Evolutionary conservation across 1,140 invertebrate genomes (phyloP), one percentile per base, ranked within the genome.

Genomic region (Cephus cinctus): DNA sequence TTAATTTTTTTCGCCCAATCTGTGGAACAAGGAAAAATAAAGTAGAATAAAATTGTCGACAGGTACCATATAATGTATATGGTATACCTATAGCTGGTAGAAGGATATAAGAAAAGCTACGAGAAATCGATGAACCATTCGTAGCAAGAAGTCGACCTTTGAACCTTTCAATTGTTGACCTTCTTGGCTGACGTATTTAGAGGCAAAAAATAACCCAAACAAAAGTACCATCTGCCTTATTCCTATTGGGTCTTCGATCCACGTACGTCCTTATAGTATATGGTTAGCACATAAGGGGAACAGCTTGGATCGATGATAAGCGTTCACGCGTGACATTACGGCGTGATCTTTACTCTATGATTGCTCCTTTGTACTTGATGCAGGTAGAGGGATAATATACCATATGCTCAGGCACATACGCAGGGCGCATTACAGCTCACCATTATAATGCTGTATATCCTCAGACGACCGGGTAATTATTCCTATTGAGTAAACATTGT

Each of bases 321-420:
- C 56, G 57, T 59, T 59, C 50, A 35, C 43, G 52, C 32, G 46
- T 39, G 50, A 56, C 46, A 47, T 57, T 44, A 54, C 49, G 51
- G n/a, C 53, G 56, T 47, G 43, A 58, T 54, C 49, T 51, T 55
- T 48, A 23, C 41, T 30, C 47, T 41, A 39, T 45, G 45, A 53
- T 48, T 47, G 32, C 35, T 36, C 51, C 43, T 57, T 57, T 57
- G 55, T 57, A 23, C 30, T n/a, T 51, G 27, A 31, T 30, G 40
- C 14, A 9, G 31, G 14, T 15, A 18, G 21, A 38, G 22, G 34
- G 8, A 43, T 31, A 45, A 39, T 35, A 42, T 27, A n/a, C 6
- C 6, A n/a, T n/a, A 27, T 27, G 25, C 6, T 27, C n/a, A 27
- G 6, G 25, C 25, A 27, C 25, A n/a, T 27, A n/a, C 25, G n/a